Percentiles rank a stretch among this genome's conserved stretches.
phyloP scores from a whole-genome alignment of 64 coral and sea anemone species.

The Stichodactyla helianthus region DNA sequence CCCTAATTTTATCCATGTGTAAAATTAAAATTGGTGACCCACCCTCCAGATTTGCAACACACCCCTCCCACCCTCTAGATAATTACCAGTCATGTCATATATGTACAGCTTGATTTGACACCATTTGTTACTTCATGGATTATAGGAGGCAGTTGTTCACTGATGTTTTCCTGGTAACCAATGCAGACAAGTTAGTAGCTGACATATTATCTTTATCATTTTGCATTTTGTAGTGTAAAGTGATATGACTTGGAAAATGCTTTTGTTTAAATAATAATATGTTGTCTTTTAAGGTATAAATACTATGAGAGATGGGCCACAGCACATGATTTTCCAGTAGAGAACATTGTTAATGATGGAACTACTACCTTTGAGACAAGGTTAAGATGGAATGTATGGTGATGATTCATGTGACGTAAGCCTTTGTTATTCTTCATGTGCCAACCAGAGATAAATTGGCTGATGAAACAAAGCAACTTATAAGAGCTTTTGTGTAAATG shows the following conservation, averaged over 20 bases:
- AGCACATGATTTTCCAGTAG: conserved; percentile 40
- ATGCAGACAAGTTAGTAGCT: conserved; percentile 37
- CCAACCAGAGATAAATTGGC: no score
- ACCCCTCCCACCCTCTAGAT: no score
- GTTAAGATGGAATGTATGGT: not conserved
- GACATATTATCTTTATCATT: not conserved
- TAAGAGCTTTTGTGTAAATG: no score
- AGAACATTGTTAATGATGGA: conserved; percentile 50
- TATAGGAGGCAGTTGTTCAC: conserved; percentile 31
- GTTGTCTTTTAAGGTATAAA: conserved; percentile 8
- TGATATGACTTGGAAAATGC: no score
- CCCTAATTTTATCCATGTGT: no score
- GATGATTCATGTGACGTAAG: not conserved
- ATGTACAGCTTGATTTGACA: no score
- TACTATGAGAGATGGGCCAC: conserved; percentile 46
- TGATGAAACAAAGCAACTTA: not conserved
- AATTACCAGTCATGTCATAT: no score
- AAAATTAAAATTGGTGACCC: no score
- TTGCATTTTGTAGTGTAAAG: not conserved
- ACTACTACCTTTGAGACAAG: conserved; percentile 28
- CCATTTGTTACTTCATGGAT: not conserved
- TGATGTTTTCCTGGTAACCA: conserved; percentile 35
- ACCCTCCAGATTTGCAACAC: no score
- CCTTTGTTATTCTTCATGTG: not conserved
- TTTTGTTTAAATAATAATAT: not conserved